Evolutionary conservation across 2,113 vertebrate genomes (phyloP).

Genomic region (Rousettus leschenaultii): DNA sequence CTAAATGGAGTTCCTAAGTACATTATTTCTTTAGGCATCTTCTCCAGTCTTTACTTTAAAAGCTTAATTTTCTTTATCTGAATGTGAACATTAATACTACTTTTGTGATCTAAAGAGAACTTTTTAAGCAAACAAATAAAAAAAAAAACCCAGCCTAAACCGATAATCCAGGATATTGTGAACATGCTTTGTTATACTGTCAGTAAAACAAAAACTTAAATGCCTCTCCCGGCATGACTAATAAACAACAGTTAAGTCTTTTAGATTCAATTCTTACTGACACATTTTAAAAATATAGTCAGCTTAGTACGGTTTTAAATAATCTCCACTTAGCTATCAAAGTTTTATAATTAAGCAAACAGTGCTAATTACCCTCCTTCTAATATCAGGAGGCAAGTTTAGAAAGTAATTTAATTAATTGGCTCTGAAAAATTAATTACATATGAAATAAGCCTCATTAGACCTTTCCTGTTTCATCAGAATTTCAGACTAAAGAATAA

Average conservation of each 20-base stretch:
- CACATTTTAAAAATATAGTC: slow-evolving; percentile 43
- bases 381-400: slow-evolving; percentile 67
- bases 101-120: neutral
- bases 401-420: slow-evolving; percentile 78
- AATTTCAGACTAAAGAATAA: slow-evolving; percentile 68
- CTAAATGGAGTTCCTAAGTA: neutral
- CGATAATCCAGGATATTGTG: neutral
- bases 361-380: slow-evolving; percentile 74
- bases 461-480: slow-evolving; percentile 52
- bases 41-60: neutral
- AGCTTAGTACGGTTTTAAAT: slow-evolving; percentile 51
- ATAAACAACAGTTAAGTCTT: slow-evolving; percentile 30
- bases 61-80: slow-evolving; percentile 26
- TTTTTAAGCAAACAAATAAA: neutral
- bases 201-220: slow-evolving; percentile 37
- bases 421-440: slow-evolving; percentile 72
- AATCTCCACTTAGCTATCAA: slow-evolving; percentile 49
- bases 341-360: slow-evolving; percentile 77
- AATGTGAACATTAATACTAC: neutral
- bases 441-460: slow-evolving; percentile 68
- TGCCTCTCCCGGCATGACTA: slow-evolving; percentile 1
- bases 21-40: neutral
- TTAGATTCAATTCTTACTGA: slow-evolving; percentile 32
- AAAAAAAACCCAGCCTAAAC: neutral
- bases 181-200: neutral